Evolutionary conservation across 2,797 vertebrate genomes (phyloP).

Genomic region (Eulemur rubriventer): DNA sequence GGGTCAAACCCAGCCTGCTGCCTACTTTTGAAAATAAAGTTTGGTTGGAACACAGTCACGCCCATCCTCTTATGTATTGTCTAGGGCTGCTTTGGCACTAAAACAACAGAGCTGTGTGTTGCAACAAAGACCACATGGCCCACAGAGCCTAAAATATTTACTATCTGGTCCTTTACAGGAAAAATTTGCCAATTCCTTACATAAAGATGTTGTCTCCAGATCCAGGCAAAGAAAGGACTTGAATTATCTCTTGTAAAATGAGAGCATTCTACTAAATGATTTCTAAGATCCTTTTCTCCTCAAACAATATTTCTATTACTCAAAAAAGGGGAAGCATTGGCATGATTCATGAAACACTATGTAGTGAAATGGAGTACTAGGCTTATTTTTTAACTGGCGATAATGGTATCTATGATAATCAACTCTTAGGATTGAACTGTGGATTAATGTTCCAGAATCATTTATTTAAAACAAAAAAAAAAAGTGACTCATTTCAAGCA

Average conservation of each 20-base stretch:
- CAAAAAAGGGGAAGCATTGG: not conserved
- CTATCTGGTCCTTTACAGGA: not conserved
- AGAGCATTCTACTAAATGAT: not conserved
- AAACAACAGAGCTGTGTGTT: not conserved
- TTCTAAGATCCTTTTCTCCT: conserved; percentile 1
- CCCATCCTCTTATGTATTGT: not conserved
- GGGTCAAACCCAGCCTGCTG: not conserved
- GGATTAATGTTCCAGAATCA: conserved; percentile 48
- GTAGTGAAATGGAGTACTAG: not conserved
- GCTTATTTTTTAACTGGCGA: not conserved
- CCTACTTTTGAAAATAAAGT: not conserved
- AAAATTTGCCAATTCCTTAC: not conserved
- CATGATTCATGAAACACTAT: not conserved
- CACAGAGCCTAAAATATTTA: not conserved
- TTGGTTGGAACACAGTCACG: not conserved
- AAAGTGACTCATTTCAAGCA: conserved; percentile 38
- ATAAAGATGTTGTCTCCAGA: not conserved
- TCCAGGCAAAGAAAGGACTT: not conserved
- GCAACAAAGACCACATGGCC: not conserved
- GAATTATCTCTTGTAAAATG: not conserved
- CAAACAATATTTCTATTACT: not conserved
- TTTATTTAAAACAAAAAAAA: conserved; percentile 45
- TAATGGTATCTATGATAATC: conserved; percentile 41
- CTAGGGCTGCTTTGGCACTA: not conserved
- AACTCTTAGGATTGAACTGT: not conserved